phyloP scores from a whole-genome alignment of 2,797 vertebrate species.

The Chelidonichthys spinosus region DNA sequence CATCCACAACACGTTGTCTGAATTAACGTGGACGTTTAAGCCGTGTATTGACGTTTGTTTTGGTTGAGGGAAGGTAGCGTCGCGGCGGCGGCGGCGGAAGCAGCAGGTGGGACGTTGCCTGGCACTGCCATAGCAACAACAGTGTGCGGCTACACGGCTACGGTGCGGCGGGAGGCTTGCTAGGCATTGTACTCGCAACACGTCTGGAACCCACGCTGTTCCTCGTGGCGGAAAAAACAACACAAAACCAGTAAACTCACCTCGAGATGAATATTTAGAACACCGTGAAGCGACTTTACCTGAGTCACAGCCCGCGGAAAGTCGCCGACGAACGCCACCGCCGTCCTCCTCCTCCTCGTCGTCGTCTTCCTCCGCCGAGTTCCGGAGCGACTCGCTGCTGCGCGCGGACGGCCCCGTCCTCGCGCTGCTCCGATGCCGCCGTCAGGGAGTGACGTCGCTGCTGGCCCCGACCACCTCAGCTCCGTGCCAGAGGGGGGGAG shows the following conservation, averaged over 20 bases:
- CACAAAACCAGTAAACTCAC: not conserved
- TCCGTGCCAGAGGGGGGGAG: conserved; percentile 17
- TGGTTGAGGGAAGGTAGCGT: conserved; percentile 20
- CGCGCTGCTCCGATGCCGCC: conserved; percentile 56
- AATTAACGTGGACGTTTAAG: not conserved
- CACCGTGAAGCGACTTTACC: conserved; percentile 43
- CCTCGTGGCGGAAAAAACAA: not conserved
- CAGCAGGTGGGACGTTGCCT: conserved; percentile 80
- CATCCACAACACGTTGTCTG: not conserved
- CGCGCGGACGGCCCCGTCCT: conserved; percentile 34
- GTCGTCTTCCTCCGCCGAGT: conserved; percentile 53
- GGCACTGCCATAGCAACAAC: conserved; percentile 78
- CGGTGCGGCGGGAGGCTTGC: conserved; percentile 49
- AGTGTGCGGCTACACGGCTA: conserved; percentile 64
- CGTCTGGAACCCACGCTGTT: conserved; percentile 46
- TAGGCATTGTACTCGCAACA: conserved; percentile 34
- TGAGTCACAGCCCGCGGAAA: conserved; percentile 24
- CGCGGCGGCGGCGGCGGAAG: conserved; percentile 39
- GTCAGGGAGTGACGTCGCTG: conserved; percentile 73
- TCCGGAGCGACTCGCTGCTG: conserved; percentile 59
- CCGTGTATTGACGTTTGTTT: not conserved
- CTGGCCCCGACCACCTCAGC: conserved; percentile 56
- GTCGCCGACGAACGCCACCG: not conserved
- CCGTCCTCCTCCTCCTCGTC: too few species aligned
- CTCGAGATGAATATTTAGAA: not conserved